These are phyloP conservation scores for Xenopus borealis DNA, from an alignment of 2,113 vertebrate genomes.

Conservation along the genomic window DNA sequence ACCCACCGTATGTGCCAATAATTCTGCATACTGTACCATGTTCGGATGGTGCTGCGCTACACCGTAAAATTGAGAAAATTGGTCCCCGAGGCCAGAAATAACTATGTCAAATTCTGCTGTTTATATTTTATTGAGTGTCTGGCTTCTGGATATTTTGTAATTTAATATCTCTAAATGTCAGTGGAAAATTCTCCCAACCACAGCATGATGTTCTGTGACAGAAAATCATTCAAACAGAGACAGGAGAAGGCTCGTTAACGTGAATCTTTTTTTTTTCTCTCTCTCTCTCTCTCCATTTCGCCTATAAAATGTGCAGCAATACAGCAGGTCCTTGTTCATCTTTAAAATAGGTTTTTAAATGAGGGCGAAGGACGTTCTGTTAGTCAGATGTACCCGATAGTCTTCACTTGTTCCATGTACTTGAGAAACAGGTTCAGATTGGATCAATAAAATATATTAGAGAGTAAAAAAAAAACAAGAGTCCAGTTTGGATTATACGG, in stretches of 20 bases:
- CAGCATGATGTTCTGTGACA: conserved; percentile 63
- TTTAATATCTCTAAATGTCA: conserved; percentile 68
- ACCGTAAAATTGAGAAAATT: conserved; percentile 68
- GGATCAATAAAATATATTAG: neutral
- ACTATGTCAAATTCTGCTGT: conserved; percentile 65
- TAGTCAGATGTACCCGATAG: conserved; percentile 4
- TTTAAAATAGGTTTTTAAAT: conserved; percentile 6
- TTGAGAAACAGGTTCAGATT: conserved; percentile 8
- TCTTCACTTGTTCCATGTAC: conserved; percentile 5
- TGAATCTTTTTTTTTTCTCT: conserved; percentile 48
- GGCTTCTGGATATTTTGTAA: conserved; percentile 68
- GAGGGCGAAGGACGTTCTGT: conserved; percentile 7
- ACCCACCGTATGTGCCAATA: conserved; percentile 16
- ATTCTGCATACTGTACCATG: conserved; percentile 35
- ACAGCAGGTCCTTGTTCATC: conserved; percentile 45
- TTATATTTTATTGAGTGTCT: conserved; percentile 64
- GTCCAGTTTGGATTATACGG: no score
- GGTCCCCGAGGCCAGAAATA: conserved; percentile 65
- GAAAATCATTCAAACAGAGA: conserved; percentile 63
- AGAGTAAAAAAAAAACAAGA: neutral
- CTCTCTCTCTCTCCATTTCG: neutral
- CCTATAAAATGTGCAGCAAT: conserved; percentile 51
- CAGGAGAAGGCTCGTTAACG: conserved; percentile 55
- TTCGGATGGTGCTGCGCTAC: conserved; percentile 18
- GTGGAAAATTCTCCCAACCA: conserved; percentile 65